phyloP scores from a whole-genome alignment of 2,888 invertebrate species.

The Drosophila mercatorum region DNA sequence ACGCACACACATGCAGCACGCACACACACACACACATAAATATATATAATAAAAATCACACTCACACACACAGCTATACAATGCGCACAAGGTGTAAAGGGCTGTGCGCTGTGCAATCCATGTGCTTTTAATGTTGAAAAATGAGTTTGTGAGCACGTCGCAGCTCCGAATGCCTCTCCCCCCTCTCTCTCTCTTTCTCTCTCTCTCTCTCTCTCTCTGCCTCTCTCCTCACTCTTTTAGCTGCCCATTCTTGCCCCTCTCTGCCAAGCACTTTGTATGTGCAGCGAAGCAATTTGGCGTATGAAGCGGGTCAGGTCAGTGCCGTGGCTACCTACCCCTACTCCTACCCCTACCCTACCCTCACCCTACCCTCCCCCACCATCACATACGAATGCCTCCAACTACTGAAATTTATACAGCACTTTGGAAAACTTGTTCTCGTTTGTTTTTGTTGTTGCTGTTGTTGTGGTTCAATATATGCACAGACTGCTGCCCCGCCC shows the following conservation, averaged over 20 bases:
- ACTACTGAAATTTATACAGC: slow-evolving; percentile 62
- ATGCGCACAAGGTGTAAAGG: slow-evolving; percentile 67
- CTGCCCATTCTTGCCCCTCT: background rate
- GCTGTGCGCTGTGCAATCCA: slow-evolving; percentile 69
- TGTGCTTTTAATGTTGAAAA: slow-evolving; percentile 77
- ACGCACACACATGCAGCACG: slow-evolving; percentile 16
- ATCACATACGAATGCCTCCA: background rate
- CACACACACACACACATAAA: slow-evolving; percentile 7
- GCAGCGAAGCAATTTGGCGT: slow-evolving; percentile 77
- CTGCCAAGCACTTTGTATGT: slow-evolving; percentile 56
- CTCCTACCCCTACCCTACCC: background rate
- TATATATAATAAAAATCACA: slow-evolving; percentile 4
- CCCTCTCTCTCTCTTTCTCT: background rate
- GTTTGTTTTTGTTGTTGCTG: slow-evolving; percentile 32
- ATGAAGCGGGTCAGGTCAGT: slow-evolving; percentile 77
- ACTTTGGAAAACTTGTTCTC: slow-evolving; percentile 53
- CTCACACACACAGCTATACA: slow-evolving; percentile 33
- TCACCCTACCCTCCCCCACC: background rate
- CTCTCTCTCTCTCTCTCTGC: background rate
- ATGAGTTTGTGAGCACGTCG: slow-evolving; percentile 69
- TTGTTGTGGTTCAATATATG: slow-evolving; percentile 70
- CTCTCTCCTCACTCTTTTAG: background rate
- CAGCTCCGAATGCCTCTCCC: slow-evolving; percentile 14
- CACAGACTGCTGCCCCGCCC: slow-evolving; percentile 19
- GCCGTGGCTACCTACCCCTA: slow-evolving; percentile 19